Base-by-base conservation (phyloP, 1,140 invertebrate species). In the Belonocnema kinseyi region DNA sequence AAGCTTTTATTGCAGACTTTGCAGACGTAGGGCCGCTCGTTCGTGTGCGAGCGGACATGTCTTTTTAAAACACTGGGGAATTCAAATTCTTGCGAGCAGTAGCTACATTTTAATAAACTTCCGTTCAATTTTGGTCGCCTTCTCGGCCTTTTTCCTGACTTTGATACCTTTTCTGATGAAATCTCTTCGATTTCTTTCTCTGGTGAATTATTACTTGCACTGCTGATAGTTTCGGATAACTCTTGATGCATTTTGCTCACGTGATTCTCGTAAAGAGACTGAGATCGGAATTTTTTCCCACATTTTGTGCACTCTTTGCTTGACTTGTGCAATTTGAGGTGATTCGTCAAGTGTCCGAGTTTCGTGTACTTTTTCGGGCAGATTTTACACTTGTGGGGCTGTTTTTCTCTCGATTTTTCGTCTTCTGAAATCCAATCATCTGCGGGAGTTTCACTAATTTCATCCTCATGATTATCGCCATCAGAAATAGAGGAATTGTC, bases 11-110 rank as follows among this genome's bases (percentile, higher is more conserved):
- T 71, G 66, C 77, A 78, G n/a, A 78, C 53, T 71, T 78, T 21
- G 40, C 77, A 78, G 10, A 51, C 51, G 52, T 78, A 78, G 0
- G 94, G 94, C 46, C 94, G 84, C 79, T 94, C 93, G 46, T 94
- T 94, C 0, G 93, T 96, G 85, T 97, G 96, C 21, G 94, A 95
- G 52, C 95, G 92, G 83, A 95, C 93, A 83, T 97, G 96, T 3
- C 95, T 92, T 77, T 94, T 94, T 26, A 97, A 86, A 58, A 88
- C 85, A 50, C 88, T 89, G 8, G 85, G 88, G 58, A 86, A 89
- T n/a, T 77, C 83, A 16, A 89, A 89, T 72, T 84, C 88, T 66
- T 85, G 86, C 51, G 85, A 81, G 50, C 88, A 89, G 52, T 83
- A 87, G 1, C 77, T 75, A 52, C 88, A 89, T 61, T 78, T 75